Conservation (phyloP, 2,888 invertebrate genomes). For the Prenolepis imparis region DNA sequence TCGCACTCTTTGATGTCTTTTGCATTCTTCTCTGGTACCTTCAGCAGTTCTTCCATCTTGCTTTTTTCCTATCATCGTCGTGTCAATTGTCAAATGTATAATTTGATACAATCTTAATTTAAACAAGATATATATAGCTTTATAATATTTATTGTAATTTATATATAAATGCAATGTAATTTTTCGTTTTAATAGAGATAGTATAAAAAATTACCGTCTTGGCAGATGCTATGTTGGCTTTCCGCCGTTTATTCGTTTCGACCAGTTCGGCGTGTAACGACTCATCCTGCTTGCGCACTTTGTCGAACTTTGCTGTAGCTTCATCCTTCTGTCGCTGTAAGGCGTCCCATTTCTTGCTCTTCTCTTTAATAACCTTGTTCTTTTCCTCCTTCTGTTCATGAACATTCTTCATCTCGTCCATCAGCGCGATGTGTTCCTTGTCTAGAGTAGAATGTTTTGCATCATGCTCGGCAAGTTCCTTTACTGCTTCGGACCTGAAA, state of each 20-base stretch:
- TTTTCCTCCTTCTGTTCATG: slow-evolving; percentile 88
- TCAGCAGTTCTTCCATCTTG: slow-evolving; percentile 90
- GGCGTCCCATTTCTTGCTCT: slow-evolving; percentile 86
- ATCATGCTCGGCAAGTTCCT: slow-evolving; percentile 75
- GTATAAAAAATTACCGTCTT: slow-evolving; percentile 81
- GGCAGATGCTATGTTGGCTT: slow-evolving; percentile 91
- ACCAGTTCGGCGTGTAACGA: slow-evolving; percentile 89
- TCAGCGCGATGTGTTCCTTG: slow-evolving; percentile 77
- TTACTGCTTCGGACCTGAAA: slow-evolving; percentile 73
- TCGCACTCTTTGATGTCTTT: slow-evolving; percentile 91
- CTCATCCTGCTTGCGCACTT: slow-evolving; percentile 86
- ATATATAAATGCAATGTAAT: neutral
- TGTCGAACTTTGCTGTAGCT: slow-evolving; percentile 86
- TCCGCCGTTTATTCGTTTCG: slow-evolving; percentile 91
- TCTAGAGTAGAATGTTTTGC: slow-evolving; percentile 75
- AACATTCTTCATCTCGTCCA: slow-evolving; percentile 87
- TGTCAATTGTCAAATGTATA: slow-evolving; percentile 34
- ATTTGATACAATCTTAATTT: neutral
- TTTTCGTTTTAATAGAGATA: neutral
- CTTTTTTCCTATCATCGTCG: slow-evolving; percentile 87
- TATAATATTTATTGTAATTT: neutral
- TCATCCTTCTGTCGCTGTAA: slow-evolving; percentile 89
- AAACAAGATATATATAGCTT: slow-evolving; percentile 4
- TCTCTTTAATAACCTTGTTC: slow-evolving; percentile 86
- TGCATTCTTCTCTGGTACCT: slow-evolving; percentile 91